Conservation (phyloP, 64 coral and sea anemone genomes). For the Cladopsammia gracilis region DNA sequence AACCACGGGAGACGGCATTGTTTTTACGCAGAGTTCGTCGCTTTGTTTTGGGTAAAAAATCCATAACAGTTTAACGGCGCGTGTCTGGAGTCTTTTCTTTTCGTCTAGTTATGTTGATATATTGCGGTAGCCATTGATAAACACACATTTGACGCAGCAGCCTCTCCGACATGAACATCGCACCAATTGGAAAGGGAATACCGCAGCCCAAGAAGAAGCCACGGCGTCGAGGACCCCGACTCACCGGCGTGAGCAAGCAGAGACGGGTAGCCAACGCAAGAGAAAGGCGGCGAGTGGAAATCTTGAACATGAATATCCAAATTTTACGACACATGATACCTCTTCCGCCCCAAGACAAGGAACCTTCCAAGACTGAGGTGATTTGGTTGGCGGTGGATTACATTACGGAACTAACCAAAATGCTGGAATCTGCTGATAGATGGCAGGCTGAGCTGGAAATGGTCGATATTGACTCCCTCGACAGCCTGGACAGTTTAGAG, state of each 20-base stretch:
- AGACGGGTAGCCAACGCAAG: conserved; percentile 71
- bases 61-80: conserved; percentile 2
- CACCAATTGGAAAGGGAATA: conserved; percentile 14
- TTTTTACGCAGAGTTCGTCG: background rate
- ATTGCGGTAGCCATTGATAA: background rate
- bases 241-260: conserved; percentile 79
- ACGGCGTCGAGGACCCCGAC: conserved; percentile 60
- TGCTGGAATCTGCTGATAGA: conserved; percentile 53
- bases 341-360: conserved; percentile 76
- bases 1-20: conserved; percentile 1
- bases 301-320: conserved; percentile 81
- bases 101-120: conserved; percentile 14
- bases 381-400: conserved; percentile 79
- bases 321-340: conserved; percentile 67
- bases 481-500: conserved; percentile 28
- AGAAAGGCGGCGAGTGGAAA: conserved; percentile 71
- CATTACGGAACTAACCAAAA: conserved; percentile 64
- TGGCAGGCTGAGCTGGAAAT: conserved; percentile 32
- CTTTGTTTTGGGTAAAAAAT: conserved; percentile 36
- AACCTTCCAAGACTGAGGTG: conserved; percentile 73
- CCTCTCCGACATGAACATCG: background rate
- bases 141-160: conserved; percentile 22
- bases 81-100: background rate
- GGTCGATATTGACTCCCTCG: conserved; percentile 42
- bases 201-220: conserved; percentile 54